A percentile compares a stretch with the other conserved stretches of the same genome.
phyloP scores from a whole-genome alignment of 2,797 vertebrate species.

The Neosilurus mollespiculum region DNA sequence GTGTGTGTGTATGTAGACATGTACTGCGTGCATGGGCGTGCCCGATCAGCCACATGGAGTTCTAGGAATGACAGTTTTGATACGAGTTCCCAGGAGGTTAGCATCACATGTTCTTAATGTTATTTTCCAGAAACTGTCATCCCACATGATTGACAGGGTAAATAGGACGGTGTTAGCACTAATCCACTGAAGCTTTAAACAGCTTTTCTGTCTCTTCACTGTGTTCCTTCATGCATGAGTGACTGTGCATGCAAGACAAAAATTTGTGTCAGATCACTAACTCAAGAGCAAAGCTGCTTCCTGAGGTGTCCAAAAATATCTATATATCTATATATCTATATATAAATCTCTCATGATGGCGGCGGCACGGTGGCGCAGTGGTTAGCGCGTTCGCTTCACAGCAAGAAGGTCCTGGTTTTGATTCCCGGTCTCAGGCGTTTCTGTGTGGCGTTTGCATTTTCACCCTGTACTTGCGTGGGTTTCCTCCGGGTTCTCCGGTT shows the following conservation, averaged over 20 bases:
- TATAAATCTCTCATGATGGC: no score
- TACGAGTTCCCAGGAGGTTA: constrained; percentile 4
- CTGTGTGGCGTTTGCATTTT: no score
- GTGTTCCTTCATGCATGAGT: constrained; percentile 1
- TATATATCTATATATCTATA: no score
- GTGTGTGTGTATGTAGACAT: neutral
- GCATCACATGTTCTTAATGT: neutral
- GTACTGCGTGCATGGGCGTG: neutral
- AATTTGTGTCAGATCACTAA: neutral
- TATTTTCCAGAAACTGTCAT: neutral
- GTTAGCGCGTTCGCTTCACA: no score
- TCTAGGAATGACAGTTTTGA: neutral
- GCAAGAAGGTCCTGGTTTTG: no score
- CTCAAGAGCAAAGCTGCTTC: neutral
- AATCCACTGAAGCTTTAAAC: constrained; percentile 36
- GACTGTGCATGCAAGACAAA: neutral
- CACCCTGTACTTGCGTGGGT: no score
- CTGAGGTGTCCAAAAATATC: neutral
- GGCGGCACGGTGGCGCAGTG: no score
- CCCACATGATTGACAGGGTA: constrained; percentile 17
- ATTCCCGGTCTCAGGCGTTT: no score
- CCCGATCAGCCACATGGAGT: neutral
- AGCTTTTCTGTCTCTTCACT: constrained; percentile 1
- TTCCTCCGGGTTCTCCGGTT: no score
- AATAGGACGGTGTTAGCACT: constrained; percentile 16